phyloP scores from a whole-genome alignment of 2,797 vertebrate species.

The Borostomias antarcticus region DNA sequence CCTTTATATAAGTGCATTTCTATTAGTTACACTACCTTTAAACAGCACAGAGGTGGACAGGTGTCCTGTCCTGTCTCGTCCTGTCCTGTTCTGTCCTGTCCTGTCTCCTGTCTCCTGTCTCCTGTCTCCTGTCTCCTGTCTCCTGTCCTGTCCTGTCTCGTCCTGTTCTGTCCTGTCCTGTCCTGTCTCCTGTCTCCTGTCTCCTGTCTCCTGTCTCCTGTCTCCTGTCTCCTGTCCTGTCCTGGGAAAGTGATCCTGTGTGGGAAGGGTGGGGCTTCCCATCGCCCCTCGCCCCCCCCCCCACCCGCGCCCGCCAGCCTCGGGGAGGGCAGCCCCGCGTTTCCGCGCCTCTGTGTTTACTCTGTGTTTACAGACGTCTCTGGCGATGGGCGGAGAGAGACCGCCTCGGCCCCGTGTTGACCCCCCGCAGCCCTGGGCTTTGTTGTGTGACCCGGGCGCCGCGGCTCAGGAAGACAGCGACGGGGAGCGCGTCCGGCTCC shows the following conservation, averaged over 20 bases:
- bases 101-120: no score
- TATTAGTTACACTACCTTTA: no score
- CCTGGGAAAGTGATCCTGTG: conserved; percentile 56
- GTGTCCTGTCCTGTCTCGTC: no score
- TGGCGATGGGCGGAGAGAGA: conserved; percentile 38
- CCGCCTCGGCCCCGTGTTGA: conserved; percentile 37
- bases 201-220: no score
- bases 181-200: no score
- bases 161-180: no score
- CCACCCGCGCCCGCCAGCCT: conserved; percentile 31
- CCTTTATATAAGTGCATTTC: no score
- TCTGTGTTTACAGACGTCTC: conserved; percentile 49
- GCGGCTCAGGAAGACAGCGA: conserved; percentile 43
- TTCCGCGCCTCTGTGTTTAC: conserved; percentile 59
- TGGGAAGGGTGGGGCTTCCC: conserved; percentile 52
- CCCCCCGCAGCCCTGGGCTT: conserved; percentile 43
- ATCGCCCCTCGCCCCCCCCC: conserved; percentile 18
- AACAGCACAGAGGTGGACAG: background rate
- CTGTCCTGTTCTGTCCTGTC: no score
- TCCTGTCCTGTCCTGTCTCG: no score
- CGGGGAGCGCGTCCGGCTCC: conserved; percentile 18
- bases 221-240: conserved; percentile 29
- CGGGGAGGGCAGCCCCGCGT: conserved; percentile 57
- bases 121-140: no score
- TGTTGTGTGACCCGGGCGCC: conserved; percentile 30